phyloP scores from a whole-genome alignment of 2,113 vertebrate species.

The Heterotilapia buettikoferi region DNA sequence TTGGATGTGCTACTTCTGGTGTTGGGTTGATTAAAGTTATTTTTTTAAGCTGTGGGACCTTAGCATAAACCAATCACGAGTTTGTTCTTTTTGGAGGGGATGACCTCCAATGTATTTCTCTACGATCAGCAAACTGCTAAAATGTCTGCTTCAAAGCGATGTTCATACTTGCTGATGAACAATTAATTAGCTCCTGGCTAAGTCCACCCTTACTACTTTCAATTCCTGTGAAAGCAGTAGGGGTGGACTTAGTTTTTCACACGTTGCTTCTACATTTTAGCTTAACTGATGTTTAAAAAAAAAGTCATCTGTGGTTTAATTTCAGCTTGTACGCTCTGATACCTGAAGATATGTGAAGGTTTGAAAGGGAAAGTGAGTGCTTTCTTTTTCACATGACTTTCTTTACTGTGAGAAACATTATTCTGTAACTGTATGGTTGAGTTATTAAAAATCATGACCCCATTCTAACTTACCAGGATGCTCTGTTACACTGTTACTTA shows the following conservation, averaged over 20 bases:
- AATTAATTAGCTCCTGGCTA: no score
- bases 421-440: neutral
- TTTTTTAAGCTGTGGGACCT: neutral
- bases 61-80: neutral
- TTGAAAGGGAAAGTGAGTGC: neutral
- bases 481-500: neutral
- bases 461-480: rapidly evolving
- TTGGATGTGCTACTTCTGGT: neutral
- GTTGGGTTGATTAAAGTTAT: neutral
- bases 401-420: neutral
- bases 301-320: neutral
- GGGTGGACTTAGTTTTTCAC: no score
- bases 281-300: neutral
- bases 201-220: no score
- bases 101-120: neutral
- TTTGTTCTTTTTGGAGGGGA: neutral
- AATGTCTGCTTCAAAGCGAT: no score
- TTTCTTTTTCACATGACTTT: neutral
- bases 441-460: rapidly evolving
- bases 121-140: neutral
- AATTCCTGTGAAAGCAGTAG: no score
- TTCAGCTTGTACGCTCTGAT: neutral
- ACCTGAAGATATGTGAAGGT: neutral
- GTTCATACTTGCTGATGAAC: no score
- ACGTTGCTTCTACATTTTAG: no score